phyloP scores from a whole-genome alignment of 2,888 invertebrate genomes.

The Limenitis camilla region DNA sequence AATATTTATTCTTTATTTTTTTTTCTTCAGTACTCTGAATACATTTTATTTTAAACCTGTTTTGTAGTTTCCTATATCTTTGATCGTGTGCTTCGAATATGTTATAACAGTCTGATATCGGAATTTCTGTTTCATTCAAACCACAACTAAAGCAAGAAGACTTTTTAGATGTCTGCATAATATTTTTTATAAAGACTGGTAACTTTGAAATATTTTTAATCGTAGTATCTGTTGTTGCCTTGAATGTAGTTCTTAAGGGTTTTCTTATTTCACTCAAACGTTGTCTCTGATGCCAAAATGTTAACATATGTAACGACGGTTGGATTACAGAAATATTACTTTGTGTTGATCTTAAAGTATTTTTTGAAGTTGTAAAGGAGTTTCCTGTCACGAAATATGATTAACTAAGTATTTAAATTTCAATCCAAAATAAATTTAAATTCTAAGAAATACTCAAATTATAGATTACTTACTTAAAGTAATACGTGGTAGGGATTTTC shows the following conservation, averaged over 20 bases:
- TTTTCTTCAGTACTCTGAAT: background rate
- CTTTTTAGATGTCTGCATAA: background rate
- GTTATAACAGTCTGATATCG: constrained; percentile 17
- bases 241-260: background rate
- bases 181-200: background rate
- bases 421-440: too few species aligned
- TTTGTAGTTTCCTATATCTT: background rate
- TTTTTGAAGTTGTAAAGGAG: background rate
- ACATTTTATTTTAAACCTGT: constrained; percentile 21
- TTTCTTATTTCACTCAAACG: background rate
- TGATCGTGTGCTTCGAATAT: constrained; percentile 17
- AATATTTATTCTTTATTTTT: constrained; percentile 8
- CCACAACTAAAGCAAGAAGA: constrained; percentile 24
- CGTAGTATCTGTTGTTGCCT: background rate
- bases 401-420: too few species aligned
- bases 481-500: constrained; percentile 1
- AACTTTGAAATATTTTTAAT: background rate
- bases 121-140: constrained; percentile 20
- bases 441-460: background rate
- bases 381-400: constrained; percentile 1
- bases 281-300: background rate
- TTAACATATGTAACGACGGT: background rate
- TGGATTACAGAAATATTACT: background rate
- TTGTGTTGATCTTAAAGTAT: background rate
- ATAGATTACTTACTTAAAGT: constrained; percentile 10